Evolutionary conservation across 2,113 vertebrate genomes (phyloP), one percentile per base, ranked within the genome.

Genomic region (Barnardius zonarius): DNA sequence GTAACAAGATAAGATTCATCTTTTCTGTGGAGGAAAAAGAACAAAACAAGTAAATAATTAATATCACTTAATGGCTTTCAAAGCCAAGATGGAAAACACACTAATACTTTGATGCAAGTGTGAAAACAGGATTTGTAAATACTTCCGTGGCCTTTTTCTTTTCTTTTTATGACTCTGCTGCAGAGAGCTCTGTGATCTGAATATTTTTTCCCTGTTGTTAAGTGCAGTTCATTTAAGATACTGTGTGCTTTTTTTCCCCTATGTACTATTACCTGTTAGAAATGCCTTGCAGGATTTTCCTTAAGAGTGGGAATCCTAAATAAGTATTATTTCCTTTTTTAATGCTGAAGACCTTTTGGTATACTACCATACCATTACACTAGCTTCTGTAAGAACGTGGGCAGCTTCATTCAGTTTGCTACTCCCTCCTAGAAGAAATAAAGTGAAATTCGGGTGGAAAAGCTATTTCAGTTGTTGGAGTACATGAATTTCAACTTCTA

Each of bases 1-100:
- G 31, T 75, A 84, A 91, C 23, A 78, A 86, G 79, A 54, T 27
- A 69, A 81, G 44, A 76, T 62, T n/a, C 44, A 37, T 92, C 81
- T 73, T 84, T 48, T 83, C 10, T 76, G 48, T 69, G 84, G 35
- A 74, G 35, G 63, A 78, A 90, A 83, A 78, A 76, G 57, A 93
- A 62, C 44, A 88, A 92, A 94, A 84, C 59, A 28, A 9, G 52
- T 95, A 95, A 96, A 92, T 92, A 94, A 79, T 96, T 93, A 88
- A 96, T 97, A 93, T 90, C 39, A 37, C 11, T 72, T 96, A 92
- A 95, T 94, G 89, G 74, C 66, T 94, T 96, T 94, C 44, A 78
- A 92, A 76, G 39, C 57, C 28, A 55, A 76, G 77, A 84, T 94
- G 49, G 77, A 91, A 96, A 80, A 85, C 46, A 74, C 20, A 44